Base-by-base conservation (phyloP, 2,888 invertebrate genomes). In the Diachrysia chrysitis region DNA sequence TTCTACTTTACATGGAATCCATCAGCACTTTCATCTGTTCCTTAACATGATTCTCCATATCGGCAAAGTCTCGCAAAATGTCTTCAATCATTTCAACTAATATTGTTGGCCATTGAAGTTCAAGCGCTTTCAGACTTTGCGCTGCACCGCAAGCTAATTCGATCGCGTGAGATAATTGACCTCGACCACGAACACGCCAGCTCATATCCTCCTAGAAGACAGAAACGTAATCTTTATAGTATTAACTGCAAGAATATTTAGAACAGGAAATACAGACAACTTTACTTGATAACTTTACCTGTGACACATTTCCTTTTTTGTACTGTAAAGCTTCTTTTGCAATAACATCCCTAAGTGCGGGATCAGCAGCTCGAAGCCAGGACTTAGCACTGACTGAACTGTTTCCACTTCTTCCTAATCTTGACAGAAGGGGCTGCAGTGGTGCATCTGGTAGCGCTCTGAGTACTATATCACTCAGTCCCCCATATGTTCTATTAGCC, bases 321-420 rank as follows among this genome's bases (percentile, higher is more conserved):
- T 97, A 98, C 81, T 98, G 98, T 55, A 98, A 89, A 1, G 98
- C 98, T 92, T 98, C 98, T 89, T 98, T 98, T 62, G 98, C 98
- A 61, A 98, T 98, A 14, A 98, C 98, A 77, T 97, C 97, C 83
- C 97, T 96, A 63, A 98, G 91, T 6, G 97, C 97, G 29, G 98
- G 97, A 88, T 98, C 98, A 16, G 97, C 97, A 14, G 95, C 93
- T 84, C 96, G 93, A 51, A 98, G 88, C 97, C 97, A 98, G 68
- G 97, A 96, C 86, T 97, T 97, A 10, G 97, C 97, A 76, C 96
- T 93, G 4, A 85, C 72, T 1, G 89, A 80, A 71, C 91, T 92
- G 56, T 89, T 93, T 1, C 93, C 92, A 76, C 89, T 93, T 77
- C 98, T 95, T 35, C 97, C 96, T 55, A 98, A 92, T 48, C 98